Conservation (phyloP, 2,797 vertebrate species). For the Typhlichthys subterraneus region DNA sequence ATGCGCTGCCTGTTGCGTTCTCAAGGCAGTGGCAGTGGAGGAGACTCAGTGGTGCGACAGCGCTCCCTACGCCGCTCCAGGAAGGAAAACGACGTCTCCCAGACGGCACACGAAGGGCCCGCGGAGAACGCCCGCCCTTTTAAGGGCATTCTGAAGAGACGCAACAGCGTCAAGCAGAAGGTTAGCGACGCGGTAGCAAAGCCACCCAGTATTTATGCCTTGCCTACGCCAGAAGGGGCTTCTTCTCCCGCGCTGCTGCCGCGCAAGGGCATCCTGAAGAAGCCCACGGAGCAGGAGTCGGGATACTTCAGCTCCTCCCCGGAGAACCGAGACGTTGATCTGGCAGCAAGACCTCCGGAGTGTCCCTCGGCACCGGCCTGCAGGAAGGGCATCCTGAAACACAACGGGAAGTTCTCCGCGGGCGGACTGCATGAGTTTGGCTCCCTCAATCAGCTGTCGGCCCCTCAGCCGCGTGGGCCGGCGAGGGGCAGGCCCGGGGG, state of each 20-base stretch:
- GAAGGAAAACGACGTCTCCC: conserved; percentile 91
- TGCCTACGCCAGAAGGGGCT: conserved; percentile 21
- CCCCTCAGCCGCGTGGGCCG: conserved; percentile 50
- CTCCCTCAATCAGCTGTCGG: conserved; percentile 78
- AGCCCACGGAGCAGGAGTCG: conserved; percentile 83
- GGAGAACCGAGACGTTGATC: conserved; percentile 81
- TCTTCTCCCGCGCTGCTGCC: conserved; percentile 60
- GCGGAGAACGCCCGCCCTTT: conserved; percentile 73
- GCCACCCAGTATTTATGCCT: conserved; percentile 32
- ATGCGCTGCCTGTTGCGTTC: conserved; percentile 89
- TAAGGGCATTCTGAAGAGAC: conserved; percentile 92
- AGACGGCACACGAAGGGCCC: conserved; percentile 74
- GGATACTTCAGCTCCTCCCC: conserved; percentile 93
- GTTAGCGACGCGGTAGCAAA: conserved; percentile 54
- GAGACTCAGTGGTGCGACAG: conserved; percentile 81
- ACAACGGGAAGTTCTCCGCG: conserved; percentile 87
- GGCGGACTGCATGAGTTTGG: conserved; percentile 73
- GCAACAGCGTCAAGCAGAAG: conserved; percentile 82
- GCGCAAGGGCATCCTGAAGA: conserved; percentile 95
- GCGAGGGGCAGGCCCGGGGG: conserved; percentile 69
- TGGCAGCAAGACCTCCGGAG: conserved; percentile 35
- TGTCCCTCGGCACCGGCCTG: conserved; percentile 42
- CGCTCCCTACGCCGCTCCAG: conserved; percentile 92
- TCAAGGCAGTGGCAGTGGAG: conserved; percentile 71
- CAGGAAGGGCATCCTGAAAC: conserved; percentile 92